phyloP scores from a whole-genome alignment of 2,888 invertebrate species.

The Campaea margaritaria region DNA sequence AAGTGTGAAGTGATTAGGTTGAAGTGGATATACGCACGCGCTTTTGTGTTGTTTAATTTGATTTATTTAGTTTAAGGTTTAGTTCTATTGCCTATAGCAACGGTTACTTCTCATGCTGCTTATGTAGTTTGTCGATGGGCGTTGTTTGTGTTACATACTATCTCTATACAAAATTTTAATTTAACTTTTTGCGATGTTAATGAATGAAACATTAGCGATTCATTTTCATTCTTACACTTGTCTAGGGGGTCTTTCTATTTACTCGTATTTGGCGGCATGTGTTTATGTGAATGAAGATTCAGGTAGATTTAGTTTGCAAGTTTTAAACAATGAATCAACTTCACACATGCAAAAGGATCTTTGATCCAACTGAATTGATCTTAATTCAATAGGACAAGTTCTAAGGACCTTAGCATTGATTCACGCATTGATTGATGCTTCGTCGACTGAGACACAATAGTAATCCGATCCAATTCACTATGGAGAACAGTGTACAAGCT shows the following conservation, averaged over 20 bases:
- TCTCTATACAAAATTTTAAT: too few species aligned
- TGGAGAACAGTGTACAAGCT: constrained; percentile 20
- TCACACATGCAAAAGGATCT: constrained; percentile 12
- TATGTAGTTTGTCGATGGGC: too few species aligned
- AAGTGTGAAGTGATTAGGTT: constrained; percentile 18
- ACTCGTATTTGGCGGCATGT: too few species aligned
- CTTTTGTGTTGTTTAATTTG: constrained; percentile 1
- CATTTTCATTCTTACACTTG: too few species aligned
- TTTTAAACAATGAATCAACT: constrained; percentile 7
- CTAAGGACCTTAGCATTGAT: constrained; percentile 59
- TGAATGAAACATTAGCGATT: too few species aligned
- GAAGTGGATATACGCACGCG: constrained; percentile 15
- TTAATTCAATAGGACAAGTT: constrained; percentile 37
- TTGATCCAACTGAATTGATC: constrained; percentile 34
- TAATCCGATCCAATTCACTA: constrained; percentile 62
- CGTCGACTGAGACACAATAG: constrained; percentile 51
- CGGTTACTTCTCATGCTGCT: too few species aligned
- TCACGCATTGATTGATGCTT: constrained; percentile 63
- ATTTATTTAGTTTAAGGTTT: too few species aligned
- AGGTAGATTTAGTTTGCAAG: neutral
- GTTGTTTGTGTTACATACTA: too few species aligned
- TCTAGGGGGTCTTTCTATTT: too few species aligned
- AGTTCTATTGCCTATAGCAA: too few species aligned
- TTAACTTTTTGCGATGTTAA: too few species aligned
- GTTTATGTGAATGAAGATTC: too few species aligned